Conservation (phyloP, 64 coral and sea anemone genomes). For the Actinia equina region DNA sequence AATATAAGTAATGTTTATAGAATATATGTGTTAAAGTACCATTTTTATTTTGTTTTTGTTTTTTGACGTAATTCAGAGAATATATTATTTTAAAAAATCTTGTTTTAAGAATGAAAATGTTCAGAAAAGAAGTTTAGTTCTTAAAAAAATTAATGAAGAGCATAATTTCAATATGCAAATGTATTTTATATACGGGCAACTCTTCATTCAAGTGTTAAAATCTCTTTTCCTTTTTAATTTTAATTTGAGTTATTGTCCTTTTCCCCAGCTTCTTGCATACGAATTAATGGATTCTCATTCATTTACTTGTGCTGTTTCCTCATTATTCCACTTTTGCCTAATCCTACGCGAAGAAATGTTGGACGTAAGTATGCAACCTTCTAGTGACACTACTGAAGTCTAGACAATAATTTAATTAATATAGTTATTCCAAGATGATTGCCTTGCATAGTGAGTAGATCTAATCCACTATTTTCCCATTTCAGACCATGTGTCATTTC, state of each 20-base stretch:
- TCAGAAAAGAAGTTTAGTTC: not conserved
- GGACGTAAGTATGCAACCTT: constrained; percentile 50
- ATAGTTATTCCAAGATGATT: too few species aligned
- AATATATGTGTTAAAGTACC: too few species aligned
- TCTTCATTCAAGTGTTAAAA: not conserved
- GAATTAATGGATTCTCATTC: constrained; percentile 95
- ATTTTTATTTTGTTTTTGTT: too few species aligned
- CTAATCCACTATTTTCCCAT: too few species aligned
- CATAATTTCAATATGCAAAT: too few species aligned
- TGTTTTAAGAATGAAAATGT: not conserved
- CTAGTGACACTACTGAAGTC: too few species aligned
- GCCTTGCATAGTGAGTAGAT: too few species aligned
- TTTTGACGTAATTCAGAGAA: not conserved
- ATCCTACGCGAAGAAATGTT: constrained; percentile 74
- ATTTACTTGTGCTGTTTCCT: constrained; percentile 96
- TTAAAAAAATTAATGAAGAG: too few species aligned
- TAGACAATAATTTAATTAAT: too few species aligned
- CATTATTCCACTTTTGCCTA: constrained; percentile 87
- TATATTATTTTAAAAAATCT: not conserved
- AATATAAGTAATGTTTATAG: too few species aligned
- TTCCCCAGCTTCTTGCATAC: constrained; percentile 77
- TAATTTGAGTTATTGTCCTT: not conserved
- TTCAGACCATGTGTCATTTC: too few species aligned
- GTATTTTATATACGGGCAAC: too few species aligned
- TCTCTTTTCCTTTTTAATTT: not conserved